These are phyloP conservation scores for Cynoglossus semilaevis DNA, from an alignment of 2,113 vertebrate species.

Conservation along the genomic window DNA sequence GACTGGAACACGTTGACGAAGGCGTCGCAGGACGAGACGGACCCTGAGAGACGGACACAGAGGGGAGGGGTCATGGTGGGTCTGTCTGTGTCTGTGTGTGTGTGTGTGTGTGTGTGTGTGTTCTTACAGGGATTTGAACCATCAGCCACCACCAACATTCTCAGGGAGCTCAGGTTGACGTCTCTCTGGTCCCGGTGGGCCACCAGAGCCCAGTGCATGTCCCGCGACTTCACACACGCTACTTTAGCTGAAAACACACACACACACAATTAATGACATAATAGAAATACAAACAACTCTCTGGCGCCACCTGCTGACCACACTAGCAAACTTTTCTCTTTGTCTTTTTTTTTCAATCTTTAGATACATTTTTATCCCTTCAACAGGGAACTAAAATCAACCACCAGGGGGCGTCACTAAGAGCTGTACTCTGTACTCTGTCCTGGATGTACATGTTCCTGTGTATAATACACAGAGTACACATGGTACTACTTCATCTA, in stretches of 20 bases:
- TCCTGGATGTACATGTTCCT: too few relatives aligned
- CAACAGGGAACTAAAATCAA: too few relatives aligned
- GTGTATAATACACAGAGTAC: too few relatives aligned
- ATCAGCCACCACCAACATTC: constrained; percentile 70
- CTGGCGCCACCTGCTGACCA: too few relatives aligned
- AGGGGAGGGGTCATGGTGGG: not conserved
- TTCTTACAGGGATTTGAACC: constrained; percentile 68
- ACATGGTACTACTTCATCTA: too few relatives aligned
- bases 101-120: not conserved
- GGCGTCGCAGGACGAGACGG: constrained; percentile 97
- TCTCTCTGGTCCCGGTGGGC: constrained; percentile 71
- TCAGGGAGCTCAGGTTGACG: constrained; percentile 62
- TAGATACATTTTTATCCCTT: too few relatives aligned
- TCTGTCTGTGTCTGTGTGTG: too few relatives aligned
- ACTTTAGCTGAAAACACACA: constrained; percentile 47
- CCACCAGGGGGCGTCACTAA: too few relatives aligned
- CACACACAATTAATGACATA: not conserved
- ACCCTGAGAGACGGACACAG: constrained; percentile 79
- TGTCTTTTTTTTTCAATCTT: too few relatives aligned
- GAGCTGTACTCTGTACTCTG: too few relatives aligned
- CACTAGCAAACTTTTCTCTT: too few relatives aligned
- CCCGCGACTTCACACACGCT: constrained; percentile 66
- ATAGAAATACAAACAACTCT: not conserved
- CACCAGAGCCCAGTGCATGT: constrained; percentile 73
- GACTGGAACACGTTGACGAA: constrained; percentile 99